phyloP scores from a whole-genome alignment of 2,113 vertebrate species.

The Pluvialis apricaria region DNA sequence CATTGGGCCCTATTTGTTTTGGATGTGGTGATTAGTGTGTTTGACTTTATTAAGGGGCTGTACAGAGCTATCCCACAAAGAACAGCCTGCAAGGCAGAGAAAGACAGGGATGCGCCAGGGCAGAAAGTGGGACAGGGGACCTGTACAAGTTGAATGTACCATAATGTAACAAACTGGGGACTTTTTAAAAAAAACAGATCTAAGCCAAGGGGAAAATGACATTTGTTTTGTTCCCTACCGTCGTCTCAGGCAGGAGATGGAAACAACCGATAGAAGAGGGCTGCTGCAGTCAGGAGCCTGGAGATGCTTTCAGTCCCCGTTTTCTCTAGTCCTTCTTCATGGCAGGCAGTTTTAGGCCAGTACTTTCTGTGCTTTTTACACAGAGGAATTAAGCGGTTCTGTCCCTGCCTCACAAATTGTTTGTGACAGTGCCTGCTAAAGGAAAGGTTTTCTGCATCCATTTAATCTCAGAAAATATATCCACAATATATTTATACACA shows the following conservation, averaged over 20 bases:
- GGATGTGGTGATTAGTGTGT: neutral
- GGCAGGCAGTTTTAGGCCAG: neutral
- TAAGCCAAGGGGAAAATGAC: neutral
- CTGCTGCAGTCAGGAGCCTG: neutral
- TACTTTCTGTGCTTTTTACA: neutral
- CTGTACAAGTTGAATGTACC: neutral
- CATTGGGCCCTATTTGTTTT: neutral
- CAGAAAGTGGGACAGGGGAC: neutral
- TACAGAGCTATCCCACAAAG: neutral
- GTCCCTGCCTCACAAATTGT: neutral
- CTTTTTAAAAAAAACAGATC: neutral
- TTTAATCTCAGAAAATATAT: neutral
- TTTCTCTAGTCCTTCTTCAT: neutral
- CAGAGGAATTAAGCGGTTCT: neutral
- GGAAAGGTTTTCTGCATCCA: neutral
- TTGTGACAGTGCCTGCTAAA: neutral
- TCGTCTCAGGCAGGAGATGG: neutral
- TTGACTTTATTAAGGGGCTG: neutral
- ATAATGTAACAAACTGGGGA: rapidly evolving
- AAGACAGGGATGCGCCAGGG: neutral
- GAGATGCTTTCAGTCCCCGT: neutral
- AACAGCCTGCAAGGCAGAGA: neutral
- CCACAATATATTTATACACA: neutral
- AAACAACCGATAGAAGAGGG: neutral
- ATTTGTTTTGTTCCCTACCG: neutral